A percentile compares a stretch with the other conserved stretches of the same genome.
These are phyloP conservation scores for Bombyx mori DNA, from an alignment of 1,140 invertebrate species.

Conservation along the genomic window DNA sequence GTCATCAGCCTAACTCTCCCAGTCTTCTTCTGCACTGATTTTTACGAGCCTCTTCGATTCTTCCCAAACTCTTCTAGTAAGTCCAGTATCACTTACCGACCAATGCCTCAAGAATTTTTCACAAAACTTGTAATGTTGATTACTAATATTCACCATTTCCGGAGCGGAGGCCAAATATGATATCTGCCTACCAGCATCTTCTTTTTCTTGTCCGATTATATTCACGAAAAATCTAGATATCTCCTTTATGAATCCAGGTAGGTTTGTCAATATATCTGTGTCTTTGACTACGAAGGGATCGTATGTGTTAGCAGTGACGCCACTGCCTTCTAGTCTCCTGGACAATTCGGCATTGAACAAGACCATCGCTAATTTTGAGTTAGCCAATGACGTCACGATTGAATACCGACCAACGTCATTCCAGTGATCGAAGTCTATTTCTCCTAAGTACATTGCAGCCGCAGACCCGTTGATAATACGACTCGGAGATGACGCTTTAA, in stretches of 20 bases:
- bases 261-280: constrained; percentile 41
- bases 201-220: constrained; percentile 42
- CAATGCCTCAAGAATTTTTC: constrained; percentile 44
- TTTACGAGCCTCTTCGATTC: constrained; percentile 42
- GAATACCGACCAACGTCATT: constrained; percentile 62
- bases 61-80: constrained; percentile 43
- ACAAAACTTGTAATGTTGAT: constrained; percentile 59
- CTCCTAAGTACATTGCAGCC: constrained; percentile 72
- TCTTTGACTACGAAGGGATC: constrained; percentile 74
- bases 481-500: constrained; percentile 71
- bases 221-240: constrained; percentile 38
- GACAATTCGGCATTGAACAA: constrained; percentile 77
- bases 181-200: constrained; percentile 45
- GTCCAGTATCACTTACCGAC: constrained; percentile 26
- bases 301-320: constrained; percentile 72
- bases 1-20: constrained; percentile 14
- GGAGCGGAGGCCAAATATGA: constrained; percentile 41
- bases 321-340: constrained; percentile 70
- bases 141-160: constrained; percentile 37
- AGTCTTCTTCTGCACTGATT: constrained; percentile 37
- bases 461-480: constrained; percentile 82
- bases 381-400: constrained; percentile 68
- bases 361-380: constrained; percentile 77
- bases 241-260: constrained; percentile 25
- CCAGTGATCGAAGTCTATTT: constrained; percentile 77